phyloP scores from a whole-genome alignment of 2,888 invertebrate genomes.

The Caradrina kadenii region DNA sequence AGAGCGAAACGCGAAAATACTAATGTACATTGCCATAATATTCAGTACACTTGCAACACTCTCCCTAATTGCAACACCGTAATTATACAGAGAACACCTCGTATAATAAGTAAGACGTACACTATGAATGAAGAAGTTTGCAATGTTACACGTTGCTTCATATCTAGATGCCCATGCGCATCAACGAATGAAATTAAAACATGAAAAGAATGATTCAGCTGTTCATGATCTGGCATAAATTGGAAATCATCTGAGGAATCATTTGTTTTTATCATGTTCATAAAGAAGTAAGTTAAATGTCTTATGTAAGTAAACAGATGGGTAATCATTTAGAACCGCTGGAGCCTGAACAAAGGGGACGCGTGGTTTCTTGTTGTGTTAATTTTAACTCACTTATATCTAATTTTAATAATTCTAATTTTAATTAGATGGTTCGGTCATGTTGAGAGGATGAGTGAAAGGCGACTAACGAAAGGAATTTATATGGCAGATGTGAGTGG shows the following conservation, averaged over 20 bases:
- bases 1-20: conserved; percentile 33
- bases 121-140: conserved; percentile 46
- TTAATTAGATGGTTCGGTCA: too few species aligned
- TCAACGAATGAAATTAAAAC: conserved; percentile 39
- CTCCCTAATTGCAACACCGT: conserved; percentile 61
- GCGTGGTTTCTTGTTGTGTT: background rate
- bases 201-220: conserved; percentile 27
- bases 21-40: conserved; percentile 56
- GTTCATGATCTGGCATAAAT: conserved; percentile 7
- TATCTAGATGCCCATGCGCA: conserved; percentile 14
- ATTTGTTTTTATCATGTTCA: conserved; percentile 16
- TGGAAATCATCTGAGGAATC: conserved; percentile 12
- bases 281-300: conserved; percentile 12
- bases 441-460: too few species aligned
- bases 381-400: background rate
- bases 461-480: too few species aligned
- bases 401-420: too few species aligned
- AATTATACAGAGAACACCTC: conserved; percentile 58
- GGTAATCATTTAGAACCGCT: conserved; percentile 3
- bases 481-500: too few species aligned
- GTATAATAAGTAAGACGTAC: conserved; percentile 43
- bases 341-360: conserved; percentile 3
- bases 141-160: conserved; percentile 28
- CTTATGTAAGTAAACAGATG: conserved; percentile 12
- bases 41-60: conserved; percentile 59